Percentiles rank a stretch among this genome's conserved stretches.
Conservation (phyloP, 2,113 vertebrate species). For the Otus sunia region DNA sequence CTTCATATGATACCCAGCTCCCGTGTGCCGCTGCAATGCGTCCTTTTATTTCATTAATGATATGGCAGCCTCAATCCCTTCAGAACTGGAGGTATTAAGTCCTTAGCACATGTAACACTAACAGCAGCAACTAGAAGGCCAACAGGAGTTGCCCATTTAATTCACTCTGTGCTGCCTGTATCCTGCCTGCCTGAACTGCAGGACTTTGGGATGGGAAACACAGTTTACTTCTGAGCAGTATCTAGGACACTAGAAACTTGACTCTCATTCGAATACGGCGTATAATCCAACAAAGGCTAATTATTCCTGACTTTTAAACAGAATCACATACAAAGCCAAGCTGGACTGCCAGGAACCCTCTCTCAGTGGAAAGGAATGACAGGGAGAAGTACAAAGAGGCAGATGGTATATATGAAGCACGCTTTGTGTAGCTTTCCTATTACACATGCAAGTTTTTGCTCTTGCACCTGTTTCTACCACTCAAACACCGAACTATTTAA, state of each 20-base stretch:
- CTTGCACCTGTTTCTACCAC: conserved; percentile 13
- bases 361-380: background rate
- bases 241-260: background rate
- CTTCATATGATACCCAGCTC: background rate
- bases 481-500: conserved; percentile 27
- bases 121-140: background rate
- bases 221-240: background rate
- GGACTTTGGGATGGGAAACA: background rate
- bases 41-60: background rate
- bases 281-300: conserved; percentile 7
- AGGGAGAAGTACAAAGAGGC: background rate
- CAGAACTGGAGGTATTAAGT: background rate
- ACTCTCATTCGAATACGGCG: background rate
- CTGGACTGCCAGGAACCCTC: background rate
- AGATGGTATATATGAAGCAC: background rate
- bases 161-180: background rate
- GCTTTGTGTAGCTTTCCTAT: background rate
- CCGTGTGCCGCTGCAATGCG: background rate
- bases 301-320: background rate
- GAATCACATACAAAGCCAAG: background rate
- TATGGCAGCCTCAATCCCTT: background rate
- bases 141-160: background rate
- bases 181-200: accelerated
- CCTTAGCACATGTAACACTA: background rate
- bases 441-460: background rate